Evolutionary conservation across 2,888 invertebrate genomes (phyloP).

Genomic region (Loripinus fragilis): DNA sequence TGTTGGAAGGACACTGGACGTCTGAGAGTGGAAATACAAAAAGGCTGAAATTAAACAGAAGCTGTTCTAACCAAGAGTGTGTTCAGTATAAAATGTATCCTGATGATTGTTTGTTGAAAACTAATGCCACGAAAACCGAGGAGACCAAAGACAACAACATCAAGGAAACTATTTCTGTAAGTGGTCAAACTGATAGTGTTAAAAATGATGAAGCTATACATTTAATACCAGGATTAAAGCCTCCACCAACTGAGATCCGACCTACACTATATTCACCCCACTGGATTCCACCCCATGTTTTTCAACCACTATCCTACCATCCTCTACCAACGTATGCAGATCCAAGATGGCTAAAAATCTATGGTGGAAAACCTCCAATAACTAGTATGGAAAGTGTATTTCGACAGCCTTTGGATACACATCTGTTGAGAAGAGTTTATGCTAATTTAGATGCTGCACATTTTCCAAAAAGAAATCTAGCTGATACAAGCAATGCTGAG

Average conservation of each 20-base stretch:
- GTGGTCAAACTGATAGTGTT: not conserved
- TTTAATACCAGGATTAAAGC: not conserved
- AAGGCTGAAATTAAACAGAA: not conserved
- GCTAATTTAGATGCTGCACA: not conserved
- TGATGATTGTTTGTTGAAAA: not conserved
- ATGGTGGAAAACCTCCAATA: not conserved
- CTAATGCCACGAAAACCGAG: not conserved
- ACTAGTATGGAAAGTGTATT: not conserved
- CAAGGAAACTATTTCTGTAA: not conserved
- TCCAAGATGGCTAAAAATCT: slow-evolving; percentile 5
- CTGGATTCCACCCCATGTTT: not conserved
- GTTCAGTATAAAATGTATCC: too few relatives aligned
- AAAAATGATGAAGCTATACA: not conserved
- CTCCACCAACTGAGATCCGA: not conserved
- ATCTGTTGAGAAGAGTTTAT: slow-evolving; percentile 3
- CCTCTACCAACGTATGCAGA: not conserved
- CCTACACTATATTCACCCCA: not conserved
- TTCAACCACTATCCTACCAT: not conserved
- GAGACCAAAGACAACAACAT: not conserved
- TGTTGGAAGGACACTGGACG: not conserved
- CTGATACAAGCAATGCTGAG: too few relatives aligned
- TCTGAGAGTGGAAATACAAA: not conserved
- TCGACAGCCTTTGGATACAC: not conserved
- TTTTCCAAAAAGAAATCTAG: too few relatives aligned
- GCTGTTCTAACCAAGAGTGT: not conserved